These are phyloP conservation scores for Apteryx owenii DNA, from an alignment of 2,113 vertebrate genomes.

Conservation along the genomic window DNA sequence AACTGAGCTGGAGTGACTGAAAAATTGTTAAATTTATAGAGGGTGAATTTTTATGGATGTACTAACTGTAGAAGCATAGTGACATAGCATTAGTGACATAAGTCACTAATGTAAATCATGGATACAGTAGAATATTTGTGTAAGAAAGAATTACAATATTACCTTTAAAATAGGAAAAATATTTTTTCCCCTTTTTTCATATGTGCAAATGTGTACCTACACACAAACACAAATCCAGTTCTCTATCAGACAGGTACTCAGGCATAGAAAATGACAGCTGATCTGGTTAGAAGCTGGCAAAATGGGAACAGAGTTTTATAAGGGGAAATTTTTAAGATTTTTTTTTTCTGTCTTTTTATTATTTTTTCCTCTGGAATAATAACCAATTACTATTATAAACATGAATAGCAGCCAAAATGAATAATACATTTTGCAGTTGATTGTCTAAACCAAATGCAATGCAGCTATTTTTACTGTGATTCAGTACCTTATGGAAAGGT, in stretches of 20 bases:
- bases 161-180: neutral
- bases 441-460: neutral
- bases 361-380: neutral
- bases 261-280: neutral
- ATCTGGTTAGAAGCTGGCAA: neutral
- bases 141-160: neutral
- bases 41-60: neutral
- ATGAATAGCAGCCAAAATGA: neutral
- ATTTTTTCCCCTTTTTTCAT: neutral
- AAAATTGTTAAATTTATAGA: neutral
- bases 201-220: accelerated
- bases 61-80: neutral
- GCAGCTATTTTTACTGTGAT: neutral
- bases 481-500: neutral
- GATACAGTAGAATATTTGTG: neutral
- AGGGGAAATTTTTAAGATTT: neutral
- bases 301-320: neutral
- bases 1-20: neutral
- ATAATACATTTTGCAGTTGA: neutral
- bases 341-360: neutral
- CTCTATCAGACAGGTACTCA: neutral
- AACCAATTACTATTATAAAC: neutral
- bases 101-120: neutral
- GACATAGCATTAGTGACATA: too few relatives aligned
- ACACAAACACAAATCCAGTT: neutral